These are phyloP conservation scores for Podocnemis expansa DNA, from an alignment of 2,113 vertebrate species.

Conservation along the genomic window DNA sequence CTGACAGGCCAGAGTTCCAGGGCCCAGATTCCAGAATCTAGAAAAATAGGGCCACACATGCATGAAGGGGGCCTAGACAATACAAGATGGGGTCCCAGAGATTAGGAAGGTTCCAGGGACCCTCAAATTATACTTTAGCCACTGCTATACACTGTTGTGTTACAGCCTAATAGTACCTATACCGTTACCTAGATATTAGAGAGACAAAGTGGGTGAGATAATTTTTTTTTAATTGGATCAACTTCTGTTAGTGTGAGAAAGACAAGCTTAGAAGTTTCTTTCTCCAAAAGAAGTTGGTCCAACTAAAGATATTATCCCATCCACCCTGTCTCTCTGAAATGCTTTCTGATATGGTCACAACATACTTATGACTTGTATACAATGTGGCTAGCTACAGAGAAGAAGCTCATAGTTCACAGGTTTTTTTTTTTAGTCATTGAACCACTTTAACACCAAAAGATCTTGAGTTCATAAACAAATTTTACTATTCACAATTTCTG, in stretches of 20 bases:
- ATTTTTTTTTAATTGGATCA: not conserved
- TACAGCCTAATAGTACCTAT: not conserved
- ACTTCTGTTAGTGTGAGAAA: not conserved
- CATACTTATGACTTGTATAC: not conserved
- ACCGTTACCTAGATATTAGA: not conserved
- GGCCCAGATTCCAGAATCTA: no score
- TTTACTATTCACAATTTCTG: not conserved
- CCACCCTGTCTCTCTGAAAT: not conserved
- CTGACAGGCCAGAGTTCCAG: no score
- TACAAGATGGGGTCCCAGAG: no score
- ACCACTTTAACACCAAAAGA: not conserved
- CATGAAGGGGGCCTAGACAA: no score
- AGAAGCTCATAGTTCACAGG: accelerated
- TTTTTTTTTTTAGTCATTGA: not conserved
- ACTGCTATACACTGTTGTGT: no score
- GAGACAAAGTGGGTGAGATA: not conserved
- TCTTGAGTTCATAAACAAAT: not conserved
- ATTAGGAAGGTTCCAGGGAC: no score
- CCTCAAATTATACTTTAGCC: no score
- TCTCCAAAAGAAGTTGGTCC: not conserved
- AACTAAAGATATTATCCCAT: not conserved
- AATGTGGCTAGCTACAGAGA: not conserved
- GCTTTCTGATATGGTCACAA: not conserved
- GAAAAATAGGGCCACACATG: no score
- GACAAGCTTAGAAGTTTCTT: not conserved